These are phyloP conservation scores for Tigriopus californicus DNA, from an alignment of 2,888 invertebrate species.

Conservation along the genomic window DNA sequence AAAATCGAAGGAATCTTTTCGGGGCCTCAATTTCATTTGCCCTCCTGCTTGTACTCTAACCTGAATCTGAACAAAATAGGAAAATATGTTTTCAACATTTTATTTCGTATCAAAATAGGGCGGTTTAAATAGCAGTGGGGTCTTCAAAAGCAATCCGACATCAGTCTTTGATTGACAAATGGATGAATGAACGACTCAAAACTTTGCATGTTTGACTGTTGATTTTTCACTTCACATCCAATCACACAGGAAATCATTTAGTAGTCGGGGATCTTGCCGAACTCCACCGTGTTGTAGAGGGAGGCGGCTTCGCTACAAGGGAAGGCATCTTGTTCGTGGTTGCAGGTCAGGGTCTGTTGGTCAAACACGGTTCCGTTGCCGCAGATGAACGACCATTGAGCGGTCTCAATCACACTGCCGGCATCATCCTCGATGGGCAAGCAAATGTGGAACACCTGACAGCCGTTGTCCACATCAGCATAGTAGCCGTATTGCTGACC, in stretches of 20 bases:
- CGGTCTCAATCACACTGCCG: conserved; percentile 15
- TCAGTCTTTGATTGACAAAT: no score
- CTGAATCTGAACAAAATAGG: no score
- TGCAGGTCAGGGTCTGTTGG: conserved; percentile 46
- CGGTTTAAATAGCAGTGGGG: no score
- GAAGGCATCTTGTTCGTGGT: conserved; percentile 48
- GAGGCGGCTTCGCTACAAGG: conserved; percentile 53
- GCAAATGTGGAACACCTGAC: conserved; percentile 29
- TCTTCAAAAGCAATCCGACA: no score
- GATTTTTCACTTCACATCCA: no score
- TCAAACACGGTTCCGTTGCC: conserved; percentile 22
- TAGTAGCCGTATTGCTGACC: conserved; percentile 48
- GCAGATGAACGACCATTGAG: conserved; percentile 20
- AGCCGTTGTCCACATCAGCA: conserved; percentile 69
- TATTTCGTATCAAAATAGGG: no score
- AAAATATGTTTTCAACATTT: no score
- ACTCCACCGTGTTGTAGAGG: conserved; percentile 37
- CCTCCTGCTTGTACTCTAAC: no score
- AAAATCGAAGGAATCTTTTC: no score
- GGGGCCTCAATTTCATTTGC: no score
- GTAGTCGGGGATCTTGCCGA: neutral
- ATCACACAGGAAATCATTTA: neutral
- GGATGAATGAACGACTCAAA: no score
- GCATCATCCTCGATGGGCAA: conserved; percentile 16
- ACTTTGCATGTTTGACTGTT: no score